Conservation (phyloP, 1,140 invertebrate genomes). For the Pogonus chalceus region DNA sequence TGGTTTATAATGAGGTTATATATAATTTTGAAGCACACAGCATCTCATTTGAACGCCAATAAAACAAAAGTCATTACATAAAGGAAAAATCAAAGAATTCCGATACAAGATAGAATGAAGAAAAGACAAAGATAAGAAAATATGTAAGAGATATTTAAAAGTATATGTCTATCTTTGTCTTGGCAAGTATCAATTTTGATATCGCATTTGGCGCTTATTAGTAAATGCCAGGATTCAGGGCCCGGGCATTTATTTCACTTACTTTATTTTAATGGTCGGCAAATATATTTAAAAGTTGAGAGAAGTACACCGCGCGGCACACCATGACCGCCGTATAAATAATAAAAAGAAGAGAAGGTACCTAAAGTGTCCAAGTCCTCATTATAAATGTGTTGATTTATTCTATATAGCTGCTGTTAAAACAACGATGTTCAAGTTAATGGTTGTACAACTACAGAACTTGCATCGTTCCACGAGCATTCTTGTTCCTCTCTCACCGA, state of each 20-base stretch:
- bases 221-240: constrained; percentile 21
- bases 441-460: constrained; percentile 1
- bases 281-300: constrained; percentile 18
- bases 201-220: constrained; percentile 19
- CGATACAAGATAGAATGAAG: too few relatives aligned
- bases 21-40: too few relatives aligned
- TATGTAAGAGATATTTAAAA: neutral
- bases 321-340: neutral
- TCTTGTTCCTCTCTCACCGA: too few relatives aligned
- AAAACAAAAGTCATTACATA: too few relatives aligned
- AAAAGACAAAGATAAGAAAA: too few relatives aligned
- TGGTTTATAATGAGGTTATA: too few relatives aligned
- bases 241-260: constrained; percentile 20
- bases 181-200: constrained; percentile 18
- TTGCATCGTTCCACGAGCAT: neutral
- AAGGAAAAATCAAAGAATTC: too few relatives aligned
- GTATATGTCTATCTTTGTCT: neutral
- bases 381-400: constrained; percentile 8
- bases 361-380: neutral
- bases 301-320: neutral
- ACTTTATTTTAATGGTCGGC: constrained; percentile 19
- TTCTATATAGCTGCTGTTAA: constrained; percentile 2
- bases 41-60: too few relatives aligned
- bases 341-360: neutral
- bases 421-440: neutral